These are phyloP conservation scores for Chiridota heheva DNA, from an alignment of 35 echinoderm and acorn worm species.

Conservation along the genomic window DNA sequence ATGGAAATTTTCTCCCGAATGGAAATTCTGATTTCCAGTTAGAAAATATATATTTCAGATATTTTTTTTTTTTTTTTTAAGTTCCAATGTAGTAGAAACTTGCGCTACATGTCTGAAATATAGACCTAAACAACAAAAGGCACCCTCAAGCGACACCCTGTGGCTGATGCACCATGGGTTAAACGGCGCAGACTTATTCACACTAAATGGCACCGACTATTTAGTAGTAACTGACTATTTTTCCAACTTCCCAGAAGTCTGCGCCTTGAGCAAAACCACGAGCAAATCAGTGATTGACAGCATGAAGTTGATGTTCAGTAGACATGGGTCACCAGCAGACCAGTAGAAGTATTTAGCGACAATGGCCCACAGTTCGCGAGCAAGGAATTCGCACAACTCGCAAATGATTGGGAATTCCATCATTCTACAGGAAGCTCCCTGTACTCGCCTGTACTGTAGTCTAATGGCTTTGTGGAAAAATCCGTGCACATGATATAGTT, in stretches of 20 bases:
- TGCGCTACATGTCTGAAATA: constrained; percentile 25
- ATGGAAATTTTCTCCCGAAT: too few species aligned
- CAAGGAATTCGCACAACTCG: constrained; percentile 37
- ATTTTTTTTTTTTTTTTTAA: too few species aligned
- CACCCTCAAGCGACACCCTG: constrained; percentile 7
- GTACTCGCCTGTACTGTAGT: constrained; percentile 37
- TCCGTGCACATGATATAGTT: constrained; percentile 39
- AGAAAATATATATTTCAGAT: too few species aligned
- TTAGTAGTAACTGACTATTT: constrained; percentile 52
- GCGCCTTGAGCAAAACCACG: constrained; percentile 5
- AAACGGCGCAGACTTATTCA: constrained; percentile 52
- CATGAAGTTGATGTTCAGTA: constrained; percentile 33
- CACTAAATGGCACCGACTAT: constrained; percentile 35
- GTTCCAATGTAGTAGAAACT: constrained; percentile 30
- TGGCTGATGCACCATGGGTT: not conserved
- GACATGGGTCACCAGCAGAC: constrained; percentile 39
- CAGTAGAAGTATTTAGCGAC: constrained; percentile 22
- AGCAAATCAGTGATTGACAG: constrained; percentile 47
- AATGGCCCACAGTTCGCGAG: constrained; percentile 57
- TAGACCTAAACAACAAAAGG: constrained; percentile 8
- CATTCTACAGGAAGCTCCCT: constrained; percentile 29
- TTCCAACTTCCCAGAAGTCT: constrained; percentile 53
- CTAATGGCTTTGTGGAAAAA: constrained; percentile 35
- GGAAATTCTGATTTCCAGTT: too few species aligned
- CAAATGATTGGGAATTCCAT: constrained; percentile 50